phyloP scores from a whole-genome alignment of 2,888 invertebrate species.

The Schizotus pectinicornis region DNA sequence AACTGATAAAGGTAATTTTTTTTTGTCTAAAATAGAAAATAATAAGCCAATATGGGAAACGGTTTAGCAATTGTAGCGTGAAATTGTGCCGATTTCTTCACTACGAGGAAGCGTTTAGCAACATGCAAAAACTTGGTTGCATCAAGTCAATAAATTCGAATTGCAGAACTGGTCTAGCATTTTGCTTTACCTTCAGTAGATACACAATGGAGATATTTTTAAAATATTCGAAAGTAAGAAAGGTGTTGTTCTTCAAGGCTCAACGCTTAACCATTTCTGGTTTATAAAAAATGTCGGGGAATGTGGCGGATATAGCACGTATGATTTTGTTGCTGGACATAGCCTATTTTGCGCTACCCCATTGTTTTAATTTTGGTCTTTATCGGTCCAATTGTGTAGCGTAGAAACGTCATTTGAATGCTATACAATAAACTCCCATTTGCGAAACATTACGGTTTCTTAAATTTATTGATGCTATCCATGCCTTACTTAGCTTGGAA shows the following conservation, averaged over 20 bases:
- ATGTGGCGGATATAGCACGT: conserved; percentile 1
- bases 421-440: not conserved
- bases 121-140: too few species aligned
- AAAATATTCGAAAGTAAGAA: conserved; percentile 21
- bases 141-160: conserved; percentile 6
- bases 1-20: conserved; percentile 30
- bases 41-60: not conserved
- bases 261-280: conserved; percentile 13
- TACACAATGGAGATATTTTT: conserved; percentile 23
- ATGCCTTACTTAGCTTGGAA: too few species aligned
- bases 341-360: conserved; percentile 1
- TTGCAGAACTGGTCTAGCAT: conserved; percentile 5
- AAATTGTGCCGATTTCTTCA: too few species aligned
- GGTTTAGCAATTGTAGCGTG: too few species aligned
- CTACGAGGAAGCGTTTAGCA: too few species aligned
- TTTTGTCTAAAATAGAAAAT: not conserved
- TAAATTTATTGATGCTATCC: too few species aligned
- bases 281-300: conserved; percentile 4
- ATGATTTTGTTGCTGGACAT: not conserved
- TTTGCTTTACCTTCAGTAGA: conserved; percentile 17
- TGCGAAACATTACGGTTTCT: too few species aligned
- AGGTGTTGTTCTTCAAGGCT: conserved; percentile 26
- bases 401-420: conserved; percentile 2
- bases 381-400: not conserved
- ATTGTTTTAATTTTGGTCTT: not conserved